Conservation (phyloP, 1,140 invertebrate genomes). For the Ostrea denselamellosa region DNA sequence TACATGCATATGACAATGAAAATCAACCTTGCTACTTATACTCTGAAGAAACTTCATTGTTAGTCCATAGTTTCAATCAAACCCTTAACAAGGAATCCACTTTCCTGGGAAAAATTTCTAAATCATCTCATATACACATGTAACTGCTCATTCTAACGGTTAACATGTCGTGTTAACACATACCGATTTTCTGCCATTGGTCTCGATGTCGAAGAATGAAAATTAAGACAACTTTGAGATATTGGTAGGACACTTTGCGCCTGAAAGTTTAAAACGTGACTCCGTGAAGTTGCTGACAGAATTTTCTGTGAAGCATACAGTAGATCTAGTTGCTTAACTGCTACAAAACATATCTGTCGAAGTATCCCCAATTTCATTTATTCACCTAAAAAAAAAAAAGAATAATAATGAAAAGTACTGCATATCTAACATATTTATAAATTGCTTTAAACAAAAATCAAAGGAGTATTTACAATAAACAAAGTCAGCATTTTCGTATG, state of each 20-base stretch:
- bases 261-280: background rate
- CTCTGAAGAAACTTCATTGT: too few species aligned
- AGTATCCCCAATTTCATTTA: background rate
- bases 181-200: conserved; percentile 2
- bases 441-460: too few species aligned
- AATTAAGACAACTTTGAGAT: background rate
- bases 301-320: background rate
- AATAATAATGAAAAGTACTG: background rate
- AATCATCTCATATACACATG: too few species aligned
- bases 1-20: too few species aligned
- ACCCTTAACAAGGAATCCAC: too few species aligned
- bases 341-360: background rate
- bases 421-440: too few species aligned
- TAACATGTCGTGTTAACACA: background rate
- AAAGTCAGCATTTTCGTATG: too few species aligned
- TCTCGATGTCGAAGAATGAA: background rate
- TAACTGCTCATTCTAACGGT: too few species aligned
- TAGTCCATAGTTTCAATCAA: too few species aligned
- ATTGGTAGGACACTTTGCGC: background rate
- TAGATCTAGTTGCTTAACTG: background rate
- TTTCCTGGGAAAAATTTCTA: too few species aligned
- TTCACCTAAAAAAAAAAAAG: background rate
- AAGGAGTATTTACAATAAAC: too few species aligned
- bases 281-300: background rate
- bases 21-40: too few species aligned